Conservation (phyloP, 2,888 invertebrate species). For the Trichogramma evanescens region DNA sequence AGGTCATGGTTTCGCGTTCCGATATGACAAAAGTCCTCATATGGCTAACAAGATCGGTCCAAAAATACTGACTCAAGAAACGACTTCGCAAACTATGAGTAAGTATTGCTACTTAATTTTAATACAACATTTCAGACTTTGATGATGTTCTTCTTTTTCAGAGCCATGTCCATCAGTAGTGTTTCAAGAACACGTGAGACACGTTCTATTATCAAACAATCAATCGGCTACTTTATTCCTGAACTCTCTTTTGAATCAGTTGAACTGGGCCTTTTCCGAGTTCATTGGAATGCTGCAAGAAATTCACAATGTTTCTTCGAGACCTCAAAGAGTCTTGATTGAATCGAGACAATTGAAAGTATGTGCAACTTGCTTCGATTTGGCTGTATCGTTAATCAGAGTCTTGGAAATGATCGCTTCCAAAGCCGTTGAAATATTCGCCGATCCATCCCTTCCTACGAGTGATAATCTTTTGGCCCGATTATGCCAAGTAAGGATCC, state of each 20-base stretch:
- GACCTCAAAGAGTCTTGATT: conserved; percentile 55
- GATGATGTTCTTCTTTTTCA: conserved; percentile 34
- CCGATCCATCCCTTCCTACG: conserved; percentile 57
- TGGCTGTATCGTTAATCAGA: conserved; percentile 68
- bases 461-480: conserved; percentile 67
- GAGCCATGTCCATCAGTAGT: conserved; percentile 64
- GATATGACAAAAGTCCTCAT: conserved; percentile 55
- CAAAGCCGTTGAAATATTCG: conserved; percentile 60
- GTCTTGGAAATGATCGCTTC: conserved; percentile 73
- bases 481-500: conserved; percentile 54
- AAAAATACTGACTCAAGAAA: conserved; percentile 48
- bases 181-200: conserved; percentile 59
- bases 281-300: conserved; percentile 80
- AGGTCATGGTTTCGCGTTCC: conserved; percentile 73
- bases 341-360: conserved; percentile 72
- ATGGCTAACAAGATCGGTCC: conserved; percentile 46
- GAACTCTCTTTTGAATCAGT: conserved; percentile 71
- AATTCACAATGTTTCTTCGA: conserved; percentile 59
- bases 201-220: conserved; percentile 57
- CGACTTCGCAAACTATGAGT: conserved; percentile 46
- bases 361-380: conserved; percentile 77
- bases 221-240: conserved; percentile 63
- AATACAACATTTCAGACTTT: not conserved
- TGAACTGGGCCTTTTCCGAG: conserved; percentile 85
- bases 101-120: conserved; percentile 19